A percentile compares a stretch with the other conserved stretches of the same genome.
Evolutionary conservation across 2,888 invertebrate genomes (phyloP).

Genomic region (Melinopterus prodromus): DNA sequence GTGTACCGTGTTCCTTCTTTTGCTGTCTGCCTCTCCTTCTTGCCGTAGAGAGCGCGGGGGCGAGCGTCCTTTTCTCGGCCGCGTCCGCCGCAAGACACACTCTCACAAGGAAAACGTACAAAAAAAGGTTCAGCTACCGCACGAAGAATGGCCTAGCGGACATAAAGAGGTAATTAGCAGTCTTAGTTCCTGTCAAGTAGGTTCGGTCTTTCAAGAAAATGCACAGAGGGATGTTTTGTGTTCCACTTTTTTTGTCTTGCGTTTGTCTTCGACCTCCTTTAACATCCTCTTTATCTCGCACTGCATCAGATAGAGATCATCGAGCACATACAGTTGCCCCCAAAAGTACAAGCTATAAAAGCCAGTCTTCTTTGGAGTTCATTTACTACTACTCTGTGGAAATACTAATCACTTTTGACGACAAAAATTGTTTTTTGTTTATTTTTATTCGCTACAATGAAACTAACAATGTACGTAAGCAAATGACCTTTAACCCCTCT

Average conservation of each 20-base stretch:
- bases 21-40: conserved; percentile 5
- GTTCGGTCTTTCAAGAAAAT: conserved; percentile 52
- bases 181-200: conserved; percentile 58
- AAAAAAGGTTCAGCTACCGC: conserved; percentile 52
- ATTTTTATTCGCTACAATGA: too few species aligned
- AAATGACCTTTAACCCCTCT: too few species aligned
- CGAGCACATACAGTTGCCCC: neutral
- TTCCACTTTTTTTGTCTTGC: neutral
- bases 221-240: neutral
- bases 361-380: neutral
- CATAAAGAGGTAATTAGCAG: conserved; percentile 58
- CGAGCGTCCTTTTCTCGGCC: conserved; percentile 25
- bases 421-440: too few species aligned
- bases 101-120: conserved; percentile 19
- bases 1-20: conserved; percentile 10
- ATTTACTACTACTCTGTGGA: too few species aligned
- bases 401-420: too few species aligned
- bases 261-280: neutral
- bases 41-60: conserved; percentile 16
- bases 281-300: neutral
- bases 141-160: conserved; percentile 54
- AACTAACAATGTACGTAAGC: too few species aligned
- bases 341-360: neutral
- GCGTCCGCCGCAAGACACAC: conserved; percentile 10
- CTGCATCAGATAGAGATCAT: neutral